Percentiles rank a stretch among this genome's conserved stretches.
These are phyloP conservation scores for Anolis sagrei DNA, from an alignment of 2,113 vertebrate species.

Conservation along the genomic window DNA sequence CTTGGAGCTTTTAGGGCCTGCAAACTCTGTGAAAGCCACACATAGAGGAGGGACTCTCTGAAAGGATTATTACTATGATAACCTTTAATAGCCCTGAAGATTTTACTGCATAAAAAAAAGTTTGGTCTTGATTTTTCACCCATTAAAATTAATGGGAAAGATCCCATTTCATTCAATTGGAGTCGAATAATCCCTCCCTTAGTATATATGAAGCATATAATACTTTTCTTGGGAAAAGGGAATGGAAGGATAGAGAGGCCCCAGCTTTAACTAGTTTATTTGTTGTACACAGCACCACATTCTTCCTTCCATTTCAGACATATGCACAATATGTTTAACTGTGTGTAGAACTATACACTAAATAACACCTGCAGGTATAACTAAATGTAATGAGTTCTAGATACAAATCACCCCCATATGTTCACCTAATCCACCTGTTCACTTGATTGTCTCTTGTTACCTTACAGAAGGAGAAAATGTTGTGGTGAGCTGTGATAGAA, in stretches of 20 bases:
- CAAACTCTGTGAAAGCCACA: slow-evolving; percentile 23
- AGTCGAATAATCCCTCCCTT: not conserved
- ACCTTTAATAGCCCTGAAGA: not conserved
- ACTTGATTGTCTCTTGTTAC: too few species aligned
- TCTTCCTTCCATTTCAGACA: not conserved
- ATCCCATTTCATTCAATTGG: not conserved
- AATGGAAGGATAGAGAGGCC: not conserved
- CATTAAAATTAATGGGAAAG: not conserved
- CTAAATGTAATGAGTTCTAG: not conserved
- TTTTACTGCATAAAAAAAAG: slow-evolving; percentile 14
- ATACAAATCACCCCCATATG: not conserved
- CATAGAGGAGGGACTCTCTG: slow-evolving; percentile 11
- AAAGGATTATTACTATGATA: slow-evolving; percentile 40
- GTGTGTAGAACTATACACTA: not conserved
- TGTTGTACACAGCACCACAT: not conserved
- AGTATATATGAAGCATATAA: slow-evolving; percentile 15
- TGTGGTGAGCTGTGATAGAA: too few species aligned
- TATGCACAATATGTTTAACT: not conserved
- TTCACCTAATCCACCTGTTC: too few species aligned
- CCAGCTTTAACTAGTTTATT: not conserved
- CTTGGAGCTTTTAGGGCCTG: slow-evolving; percentile 34
- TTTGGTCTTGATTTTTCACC: not conserved
- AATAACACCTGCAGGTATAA: not conserved
- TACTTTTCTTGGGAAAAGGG: slow-evolving; percentile 1
- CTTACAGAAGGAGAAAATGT: too few species aligned